Percentiles rank a stretch among this genome's conserved stretches.
Evolutionary conservation across 2,797 vertebrate species (phyloP).

Genomic region (Cynodonichthys magdalenae): DNA sequence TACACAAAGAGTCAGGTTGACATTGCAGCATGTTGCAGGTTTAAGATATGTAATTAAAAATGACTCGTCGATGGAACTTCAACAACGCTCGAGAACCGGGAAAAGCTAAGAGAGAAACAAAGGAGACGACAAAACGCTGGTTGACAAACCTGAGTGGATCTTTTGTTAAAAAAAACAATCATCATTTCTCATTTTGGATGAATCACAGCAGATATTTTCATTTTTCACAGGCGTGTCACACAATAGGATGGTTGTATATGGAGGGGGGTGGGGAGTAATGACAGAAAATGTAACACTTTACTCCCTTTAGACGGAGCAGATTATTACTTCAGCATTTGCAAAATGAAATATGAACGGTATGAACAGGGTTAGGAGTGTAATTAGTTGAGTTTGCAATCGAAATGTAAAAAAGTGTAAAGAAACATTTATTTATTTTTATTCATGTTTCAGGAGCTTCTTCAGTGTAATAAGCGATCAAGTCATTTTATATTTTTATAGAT

Average conservation of each 20-base stretch:
- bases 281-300: constrained; percentile 7
- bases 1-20: constrained; percentile 18
- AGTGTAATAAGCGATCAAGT: no score
- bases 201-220: not conserved
- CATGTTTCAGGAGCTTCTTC: no score
- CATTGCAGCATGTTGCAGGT: constrained; percentile 16
- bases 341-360: no score
- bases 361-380: not conserved
- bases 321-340: constrained; percentile 3
- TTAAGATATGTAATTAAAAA: constrained; percentile 27
- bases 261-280: constrained; percentile 2
- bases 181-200: constrained; percentile 9
- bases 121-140: not conserved
- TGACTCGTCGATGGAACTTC: not conserved
- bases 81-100: not conserved
- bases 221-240: not conserved
- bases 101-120: not conserved
- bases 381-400: not conserved
- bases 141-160: constrained; percentile 1
- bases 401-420: no score
- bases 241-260: constrained; percentile 8
- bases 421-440: no score
- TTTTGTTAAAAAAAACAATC: constrained; percentile 11
- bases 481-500: no score
- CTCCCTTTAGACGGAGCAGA: constrained; percentile 2